phyloP scores from a whole-genome alignment of 2,113 vertebrate species.

The Lathamus discolor region DNA sequence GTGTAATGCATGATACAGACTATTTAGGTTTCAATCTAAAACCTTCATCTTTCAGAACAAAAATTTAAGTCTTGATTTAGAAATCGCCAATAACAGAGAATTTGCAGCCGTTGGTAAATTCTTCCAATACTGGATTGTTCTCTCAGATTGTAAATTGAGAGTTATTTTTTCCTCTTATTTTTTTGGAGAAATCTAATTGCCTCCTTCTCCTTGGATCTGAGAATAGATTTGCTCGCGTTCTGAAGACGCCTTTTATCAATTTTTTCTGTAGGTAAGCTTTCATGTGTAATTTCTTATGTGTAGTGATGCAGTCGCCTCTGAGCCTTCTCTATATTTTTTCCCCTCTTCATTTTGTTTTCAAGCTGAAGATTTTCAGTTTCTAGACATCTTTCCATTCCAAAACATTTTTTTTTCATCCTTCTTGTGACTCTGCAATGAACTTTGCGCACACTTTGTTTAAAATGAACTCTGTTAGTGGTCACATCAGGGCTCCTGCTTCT shows the following conservation, averaged over 20 bases:
- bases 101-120: not conserved
- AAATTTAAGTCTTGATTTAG: not conserved
- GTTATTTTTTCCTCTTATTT: not conserved
- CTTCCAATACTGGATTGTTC: not conserved
- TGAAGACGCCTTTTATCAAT: not conserved
- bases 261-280: not conserved
- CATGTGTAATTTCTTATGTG: not conserved
- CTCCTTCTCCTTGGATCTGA: not conserved
- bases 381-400: not conserved
- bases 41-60: not conserved
- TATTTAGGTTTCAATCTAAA: not conserved
- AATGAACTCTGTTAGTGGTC: not conserved
- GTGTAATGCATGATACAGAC: not conserved
- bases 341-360: not conserved
- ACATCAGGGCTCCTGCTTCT: not conserved
- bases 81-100: not conserved
- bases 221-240: not conserved
- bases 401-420: not conserved
- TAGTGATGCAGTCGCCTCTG: not conserved
- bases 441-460: not conserved
- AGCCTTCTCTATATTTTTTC: not conserved
- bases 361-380: not conserved
- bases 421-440: not conserved
- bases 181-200: not conserved
- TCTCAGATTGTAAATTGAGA: not conserved